Evolutionary conservation across 2,888 invertebrate species (phyloP).

Genomic region (Xanthorhoe spadicearia): DNA sequence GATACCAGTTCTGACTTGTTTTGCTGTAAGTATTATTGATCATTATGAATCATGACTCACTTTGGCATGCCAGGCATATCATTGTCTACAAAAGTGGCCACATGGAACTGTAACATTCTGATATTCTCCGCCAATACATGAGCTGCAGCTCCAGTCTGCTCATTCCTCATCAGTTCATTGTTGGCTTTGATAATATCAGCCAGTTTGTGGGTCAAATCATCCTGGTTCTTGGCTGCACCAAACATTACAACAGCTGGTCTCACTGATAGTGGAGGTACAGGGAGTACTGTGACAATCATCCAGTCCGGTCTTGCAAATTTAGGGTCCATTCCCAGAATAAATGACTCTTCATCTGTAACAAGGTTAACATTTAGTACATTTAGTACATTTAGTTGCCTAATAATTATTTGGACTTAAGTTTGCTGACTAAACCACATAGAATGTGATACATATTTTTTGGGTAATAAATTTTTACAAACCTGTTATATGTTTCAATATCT

Average conservation of each 20-base stretch:
- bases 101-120: constrained; percentile 99
- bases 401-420: no score
- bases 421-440: background rate
- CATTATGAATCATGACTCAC: constrained; percentile 62
- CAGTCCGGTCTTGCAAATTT: constrained; percentile 99
- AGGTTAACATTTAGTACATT: no score
- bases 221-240: constrained; percentile 99
- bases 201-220: constrained; percentile 99
- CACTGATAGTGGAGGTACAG: constrained; percentile 98
- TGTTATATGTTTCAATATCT: constrained; percentile 97
- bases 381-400: background rate
- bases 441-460: background rate
- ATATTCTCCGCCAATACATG: constrained; percentile 99
- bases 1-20: background rate
- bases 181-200: constrained; percentile 99
- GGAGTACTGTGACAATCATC: constrained; percentile 99
- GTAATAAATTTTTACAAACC: constrained; percentile 57
- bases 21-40: background rate
- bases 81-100: constrained; percentile 98
- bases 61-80: constrained; percentile 99
- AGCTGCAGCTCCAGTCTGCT: constrained; percentile 98
- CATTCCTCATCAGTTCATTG: constrained; percentile 97
- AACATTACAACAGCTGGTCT: constrained; percentile 99
- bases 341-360: constrained; percentile 94
- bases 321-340: constrained; percentile 97